Evolutionary conservation across 2,113 vertebrate genomes (phyloP).

Genomic region (Myrmecobius fasciatus): DNA sequence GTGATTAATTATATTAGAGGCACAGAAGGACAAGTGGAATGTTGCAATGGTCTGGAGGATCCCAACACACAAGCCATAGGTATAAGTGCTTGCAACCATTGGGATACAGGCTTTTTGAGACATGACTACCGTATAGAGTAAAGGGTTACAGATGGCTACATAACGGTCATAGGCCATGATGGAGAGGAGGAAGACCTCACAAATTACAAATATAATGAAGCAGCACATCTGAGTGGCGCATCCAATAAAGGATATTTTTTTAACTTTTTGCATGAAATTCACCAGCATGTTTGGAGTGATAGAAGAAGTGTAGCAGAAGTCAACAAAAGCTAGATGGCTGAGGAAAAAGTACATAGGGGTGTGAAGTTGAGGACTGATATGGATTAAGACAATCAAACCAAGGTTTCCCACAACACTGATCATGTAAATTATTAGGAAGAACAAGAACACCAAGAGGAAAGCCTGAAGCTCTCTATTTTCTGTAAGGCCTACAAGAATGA

Average conservation of each 20-base stretch:
- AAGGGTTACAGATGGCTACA: constrained; percentile 13
- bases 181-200: constrained; percentile 31
- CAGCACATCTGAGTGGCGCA: constrained; percentile 42
- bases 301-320: constrained; percentile 40
- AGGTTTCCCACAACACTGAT: constrained; percentile 32
- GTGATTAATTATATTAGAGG: not conserved
- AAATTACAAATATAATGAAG: constrained; percentile 23
- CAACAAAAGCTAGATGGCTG: constrained; percentile 61
- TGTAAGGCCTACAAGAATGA: constrained; percentile 57
- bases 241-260: constrained; percentile 36
- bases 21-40: constrained; percentile 40
- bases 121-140: constrained; percentile 28
- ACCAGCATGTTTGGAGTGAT: constrained; percentile 46
- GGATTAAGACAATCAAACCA: constrained; percentile 43
- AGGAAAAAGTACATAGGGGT: constrained; percentile 66
- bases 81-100: not conserved
- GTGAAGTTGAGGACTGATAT: constrained; percentile 39
- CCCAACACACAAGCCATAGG: not conserved
- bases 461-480: constrained; percentile 23
- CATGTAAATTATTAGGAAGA: constrained; percentile 52
- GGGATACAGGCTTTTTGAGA: constrained; percentile 3
- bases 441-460: constrained; percentile 41
- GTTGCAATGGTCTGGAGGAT: not conserved
- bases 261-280: constrained; percentile 41
- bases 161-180: constrained; percentile 32